Evolutionary conservation across 2,797 vertebrate genomes (phyloP).

Genomic region (Ciconia nigra): DNA sequence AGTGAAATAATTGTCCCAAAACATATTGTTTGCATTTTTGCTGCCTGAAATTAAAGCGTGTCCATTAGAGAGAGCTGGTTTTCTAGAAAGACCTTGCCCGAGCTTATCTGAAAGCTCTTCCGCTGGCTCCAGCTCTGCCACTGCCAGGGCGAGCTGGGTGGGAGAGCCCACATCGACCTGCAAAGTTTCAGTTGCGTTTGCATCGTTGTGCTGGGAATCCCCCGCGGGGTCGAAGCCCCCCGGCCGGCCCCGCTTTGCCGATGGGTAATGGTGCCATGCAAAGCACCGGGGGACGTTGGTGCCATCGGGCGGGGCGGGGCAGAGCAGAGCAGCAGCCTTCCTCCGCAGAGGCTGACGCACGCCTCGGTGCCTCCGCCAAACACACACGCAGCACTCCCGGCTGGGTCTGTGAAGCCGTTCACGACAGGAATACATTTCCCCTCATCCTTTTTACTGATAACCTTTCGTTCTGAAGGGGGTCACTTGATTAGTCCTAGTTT

Average conservation of each 20-base stretch:
- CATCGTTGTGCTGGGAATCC: too few relatives aligned
- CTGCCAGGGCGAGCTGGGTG: accelerated
- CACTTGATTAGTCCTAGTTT: background rate
- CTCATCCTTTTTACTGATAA: accelerated
- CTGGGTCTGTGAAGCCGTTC: accelerated
- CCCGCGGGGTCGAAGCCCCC: accelerated
- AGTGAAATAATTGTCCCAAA: constrained; percentile 51
- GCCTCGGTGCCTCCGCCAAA: background rate
- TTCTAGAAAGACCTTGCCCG: constrained; percentile 16
- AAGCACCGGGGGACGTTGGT: accelerated
- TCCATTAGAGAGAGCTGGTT: constrained; percentile 16
- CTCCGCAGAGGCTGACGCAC: accelerated
- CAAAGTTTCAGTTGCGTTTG: background rate
- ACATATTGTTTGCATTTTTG: background rate
- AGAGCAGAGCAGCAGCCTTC: background rate
- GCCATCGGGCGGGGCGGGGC: background rate
- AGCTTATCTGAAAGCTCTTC: constrained; percentile 30
- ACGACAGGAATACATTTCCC: accelerated
- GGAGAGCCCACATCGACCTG: background rate
- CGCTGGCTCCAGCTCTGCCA: background rate
- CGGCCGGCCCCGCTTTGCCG: accelerated
- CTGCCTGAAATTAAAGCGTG: background rate
- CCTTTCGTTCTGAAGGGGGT: background rate
- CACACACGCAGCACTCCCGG: accelerated
- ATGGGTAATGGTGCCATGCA: accelerated